Base-by-base conservation (phyloP, 2,113 vertebrate genomes). In the Henicopernis longicauda region DNA sequence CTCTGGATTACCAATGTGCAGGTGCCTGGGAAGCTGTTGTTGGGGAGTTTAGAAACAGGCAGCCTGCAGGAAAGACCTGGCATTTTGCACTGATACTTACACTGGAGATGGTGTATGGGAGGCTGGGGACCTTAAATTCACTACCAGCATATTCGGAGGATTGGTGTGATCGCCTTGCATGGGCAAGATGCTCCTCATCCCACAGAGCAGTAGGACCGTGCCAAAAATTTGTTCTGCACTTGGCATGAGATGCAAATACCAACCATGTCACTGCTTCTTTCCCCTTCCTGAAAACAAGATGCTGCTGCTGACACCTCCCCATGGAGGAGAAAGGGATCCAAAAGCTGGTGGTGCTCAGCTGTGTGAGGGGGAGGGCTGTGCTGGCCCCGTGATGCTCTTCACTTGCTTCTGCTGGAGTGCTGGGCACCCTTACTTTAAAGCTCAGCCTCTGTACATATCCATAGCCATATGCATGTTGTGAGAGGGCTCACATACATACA, bases 281-380 rank as follows among this genome's bases (percentile, higher is more conserved):
- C 50, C 77, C 50, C 59, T 91, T 45, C 79, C 59, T 73, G 55
- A 36, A 74, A 86, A 66, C 40, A 81, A 61, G 40, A 31, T 86
- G 72, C 67, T 86, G 71, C 89, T 76, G 67, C 38, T 71, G 71
- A 1, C 65, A 11, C 69, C 73, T 74, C 42, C 50, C 32, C 1
- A 6, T 1, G 71, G 15, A 54, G 58, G 34, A 78, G 40, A 11
- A 58, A 45, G 34, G 38, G 65, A 66, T 62, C 59, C 73, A 67
- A 54, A 66, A 71, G 18, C 69, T 71, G 77, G 6, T 45, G 74
- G 82, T 11, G 52, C 82, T 92, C 91, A 92, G 89, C 86, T 88
- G 66, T 66, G 90, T 0, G 1, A 34, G 29, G 42, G 18, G 0
- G 3, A 74, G 76, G 66, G 29, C 78, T 85, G 54, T 42, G 32